phyloP scores from a whole-genome alignment of 2,113 vertebrate genomes.

The Gracilinanus agilis region DNA sequence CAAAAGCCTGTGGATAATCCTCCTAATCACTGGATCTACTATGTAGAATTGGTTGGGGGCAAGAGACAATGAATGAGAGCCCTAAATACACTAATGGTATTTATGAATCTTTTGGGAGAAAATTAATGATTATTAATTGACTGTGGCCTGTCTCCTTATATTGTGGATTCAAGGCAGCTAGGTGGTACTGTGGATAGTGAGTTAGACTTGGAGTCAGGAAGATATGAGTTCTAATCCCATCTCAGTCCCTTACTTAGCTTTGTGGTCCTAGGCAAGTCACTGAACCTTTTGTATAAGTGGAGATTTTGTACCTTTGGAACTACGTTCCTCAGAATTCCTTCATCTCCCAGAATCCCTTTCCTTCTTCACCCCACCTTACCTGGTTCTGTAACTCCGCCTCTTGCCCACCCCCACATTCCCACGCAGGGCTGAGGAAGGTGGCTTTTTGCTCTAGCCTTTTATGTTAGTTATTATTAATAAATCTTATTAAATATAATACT shows the following conservation, averaged over 20 bases:
- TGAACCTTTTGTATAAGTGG: too few species aligned
- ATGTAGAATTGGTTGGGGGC: neutral
- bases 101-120: neutral
- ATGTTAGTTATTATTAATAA: too few species aligned
- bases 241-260: neutral
- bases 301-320: too few species aligned
- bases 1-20: neutral
- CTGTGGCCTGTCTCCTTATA: neutral
- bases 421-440: too few species aligned
- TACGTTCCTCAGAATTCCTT: too few species aligned
- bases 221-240: neutral
- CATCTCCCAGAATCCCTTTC: too few species aligned
- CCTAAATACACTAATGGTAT: neutral
- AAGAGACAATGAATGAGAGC: neutral
- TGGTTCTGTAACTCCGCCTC: too few species aligned
- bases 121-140: neutral
- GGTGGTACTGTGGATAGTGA: neutral
- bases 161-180: neutral
- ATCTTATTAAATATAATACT: too few species aligned
- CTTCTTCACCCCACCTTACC: too few species aligned
- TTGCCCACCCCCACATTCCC: too few species aligned
- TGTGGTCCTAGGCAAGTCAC: neutral
- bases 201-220: neutral
- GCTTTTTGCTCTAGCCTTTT: too few species aligned
- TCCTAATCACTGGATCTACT: neutral